These are phyloP conservation scores for Syrphus vitripennis DNA, from an alignment of 2,888 invertebrate genomes.

Conservation along the genomic window DNA sequence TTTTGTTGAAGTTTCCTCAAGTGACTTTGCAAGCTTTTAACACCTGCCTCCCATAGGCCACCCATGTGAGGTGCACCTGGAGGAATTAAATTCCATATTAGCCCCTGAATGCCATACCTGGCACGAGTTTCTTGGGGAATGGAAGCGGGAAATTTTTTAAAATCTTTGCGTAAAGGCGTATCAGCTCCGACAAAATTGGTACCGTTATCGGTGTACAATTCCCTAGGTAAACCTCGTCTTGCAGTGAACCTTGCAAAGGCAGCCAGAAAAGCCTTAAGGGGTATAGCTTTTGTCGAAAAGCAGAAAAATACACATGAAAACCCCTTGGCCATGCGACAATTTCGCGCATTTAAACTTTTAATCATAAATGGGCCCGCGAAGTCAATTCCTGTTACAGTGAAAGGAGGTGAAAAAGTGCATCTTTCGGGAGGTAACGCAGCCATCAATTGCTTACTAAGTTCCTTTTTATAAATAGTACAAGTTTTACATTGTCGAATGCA, in stretches of 20 bases:
- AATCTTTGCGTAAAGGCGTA: neutral
- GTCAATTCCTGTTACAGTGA: conserved; percentile 49
- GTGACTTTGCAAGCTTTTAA: no score
- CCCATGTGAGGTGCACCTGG: no score
- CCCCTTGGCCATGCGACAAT: neutral
- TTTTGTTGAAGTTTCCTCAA: no score
- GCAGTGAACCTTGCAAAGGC: neutral
- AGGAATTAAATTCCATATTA: no score
- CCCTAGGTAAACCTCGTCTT: neutral
- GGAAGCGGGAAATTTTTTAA: neutral
- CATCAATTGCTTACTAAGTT: no score
- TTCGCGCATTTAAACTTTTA: no score
- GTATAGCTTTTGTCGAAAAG: no score
- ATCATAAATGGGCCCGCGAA: conserved; percentile 56
- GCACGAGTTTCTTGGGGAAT: neutral
- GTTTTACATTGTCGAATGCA: conserved; percentile 25
- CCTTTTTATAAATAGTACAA: conserved; percentile 20
- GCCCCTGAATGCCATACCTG: no score
- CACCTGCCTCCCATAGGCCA: no score
- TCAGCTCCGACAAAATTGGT: neutral
- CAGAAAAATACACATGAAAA: neutral
- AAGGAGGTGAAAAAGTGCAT: conserved; percentile 13
- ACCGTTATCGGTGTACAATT: neutral
- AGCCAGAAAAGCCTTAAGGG: neutral
- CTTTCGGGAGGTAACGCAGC: no score